Base-by-base conservation (phyloP, 1,140 invertebrate species). In the Penaeus indicus region DNA sequence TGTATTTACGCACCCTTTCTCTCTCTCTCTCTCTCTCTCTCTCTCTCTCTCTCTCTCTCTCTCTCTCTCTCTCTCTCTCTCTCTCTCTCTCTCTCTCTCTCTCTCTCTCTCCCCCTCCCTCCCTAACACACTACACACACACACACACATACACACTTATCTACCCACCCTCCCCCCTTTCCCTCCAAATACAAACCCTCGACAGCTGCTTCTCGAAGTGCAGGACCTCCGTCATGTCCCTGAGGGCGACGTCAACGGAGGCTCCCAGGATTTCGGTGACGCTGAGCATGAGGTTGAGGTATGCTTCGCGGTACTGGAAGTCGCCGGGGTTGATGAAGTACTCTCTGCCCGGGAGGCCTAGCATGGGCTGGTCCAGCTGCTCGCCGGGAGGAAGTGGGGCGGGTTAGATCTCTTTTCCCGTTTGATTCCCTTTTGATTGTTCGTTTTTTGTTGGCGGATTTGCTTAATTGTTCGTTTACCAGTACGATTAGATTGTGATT, bases 341-440 rank as follows among this genome's bases (percentile, higher is more conserved):
- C 91, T 97, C 97, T 82, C 96, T 94, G 21, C 96, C 96, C 19
- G 97, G 97, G 89, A 98, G 93, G 32, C 97, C 97, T 90, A 98
- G 94, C n/a, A 95, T 95, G 0, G 96, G 96, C 93, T 98, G 97
- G 94, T 98, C 97, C 90, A 98, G 95, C 95, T 96, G 91, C 38
- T 91, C 90, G 67, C 38, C 16, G 47, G 79, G 27, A 60, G 67
- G 42, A 60, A 78, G 1, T 1, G 27, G 60, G 1, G 16, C 11
- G 54, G 10, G 16, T 54, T 54, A 54, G 54, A 10, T 5, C 2
- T 54, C 11, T 2, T 54, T 2, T 16, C 54, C 54, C 10, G 7
- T 13, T 4, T 47, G 7, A 7, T 47, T 10, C 11, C 47, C 11
- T 47, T 47, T 13, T 54, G 0, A 13, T 54, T 54, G 10, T 54